A percentile compares a stretch with the other conserved stretches of the same genome.
phyloP scores from a whole-genome alignment of 2,888 invertebrate species.

The Drosophila anomelani region DNA sequence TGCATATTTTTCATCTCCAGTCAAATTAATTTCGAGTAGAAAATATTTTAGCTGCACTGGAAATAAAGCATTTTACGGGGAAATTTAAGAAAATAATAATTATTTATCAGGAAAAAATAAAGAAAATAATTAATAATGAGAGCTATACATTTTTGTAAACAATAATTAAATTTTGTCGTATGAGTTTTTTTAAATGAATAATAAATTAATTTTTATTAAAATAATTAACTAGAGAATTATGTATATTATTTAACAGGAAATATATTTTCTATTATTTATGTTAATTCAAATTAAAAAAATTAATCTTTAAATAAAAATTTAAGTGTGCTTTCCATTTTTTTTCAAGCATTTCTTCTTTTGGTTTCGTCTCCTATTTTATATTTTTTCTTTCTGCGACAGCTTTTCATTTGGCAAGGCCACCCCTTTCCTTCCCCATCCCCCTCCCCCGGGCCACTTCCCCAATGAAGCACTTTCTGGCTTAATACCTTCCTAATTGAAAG shows the following conservation, averaged over 20 bases:
- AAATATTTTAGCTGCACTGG: slow-evolving; percentile 17
- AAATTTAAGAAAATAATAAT: not conserved
- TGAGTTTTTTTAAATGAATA: no score
- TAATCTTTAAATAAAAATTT: no score
- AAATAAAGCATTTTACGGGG: rapidly evolving
- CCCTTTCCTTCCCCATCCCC: slow-evolving; percentile 4
- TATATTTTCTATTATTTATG: not conserved
- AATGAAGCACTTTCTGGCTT: slow-evolving; percentile 75
- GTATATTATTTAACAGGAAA: not conserved
- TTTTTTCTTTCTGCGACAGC: slow-evolving; percentile 36
- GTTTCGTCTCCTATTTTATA: slow-evolving; percentile 5
- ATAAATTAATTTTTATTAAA: not conserved
- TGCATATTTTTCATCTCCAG: slow-evolving; percentile 22
- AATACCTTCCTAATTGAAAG: slow-evolving; percentile 80
- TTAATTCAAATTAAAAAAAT: not conserved
- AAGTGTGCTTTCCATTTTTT: slow-evolving; percentile 24
- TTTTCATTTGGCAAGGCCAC: slow-evolving; percentile 57
- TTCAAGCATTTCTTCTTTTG: slow-evolving; percentile 22
- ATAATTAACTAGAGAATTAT: not conserved
- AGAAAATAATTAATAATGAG: not conserved
- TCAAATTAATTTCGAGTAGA: slow-evolving; percentile 43
- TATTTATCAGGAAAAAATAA: rapidly evolving
- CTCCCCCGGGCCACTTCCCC: slow-evolving; percentile 11
- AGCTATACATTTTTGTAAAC: no score
- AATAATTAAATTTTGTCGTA: no score